Conservation (phyloP, 2,113 vertebrate genomes). For the Loxodonta africana region DNA sequence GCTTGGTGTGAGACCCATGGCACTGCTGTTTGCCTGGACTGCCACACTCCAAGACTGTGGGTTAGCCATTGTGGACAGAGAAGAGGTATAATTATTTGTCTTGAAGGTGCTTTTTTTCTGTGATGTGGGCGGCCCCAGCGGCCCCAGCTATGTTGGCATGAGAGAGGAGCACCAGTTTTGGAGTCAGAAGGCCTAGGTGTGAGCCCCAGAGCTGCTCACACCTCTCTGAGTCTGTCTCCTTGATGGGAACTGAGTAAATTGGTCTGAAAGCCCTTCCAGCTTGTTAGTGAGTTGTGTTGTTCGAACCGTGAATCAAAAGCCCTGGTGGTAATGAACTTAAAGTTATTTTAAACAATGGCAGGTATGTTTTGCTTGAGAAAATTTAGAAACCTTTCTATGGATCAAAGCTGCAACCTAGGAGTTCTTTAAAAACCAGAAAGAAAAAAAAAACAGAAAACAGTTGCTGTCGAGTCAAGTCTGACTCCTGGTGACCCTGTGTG, state of each 20-base stretch:
- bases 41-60: neutral
- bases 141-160: neutral
- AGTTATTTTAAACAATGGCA: neutral
- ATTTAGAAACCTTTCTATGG: conserved; percentile 15
- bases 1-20: neutral
- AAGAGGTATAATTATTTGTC: neutral
- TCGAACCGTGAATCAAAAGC: neutral
- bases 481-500: neutral
- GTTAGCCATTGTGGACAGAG: neutral
- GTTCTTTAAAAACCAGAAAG: neutral
- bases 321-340: neutral
- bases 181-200: neutral
- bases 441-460: too few relatives aligned
- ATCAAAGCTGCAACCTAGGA: neutral
- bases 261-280: neutral
- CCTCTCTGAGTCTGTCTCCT: neutral
- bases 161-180: neutral
- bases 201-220: neutral
- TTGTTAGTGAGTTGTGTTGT: neutral
- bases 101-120: neutral
- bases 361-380: neutral
- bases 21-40: neutral
- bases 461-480: neutral
- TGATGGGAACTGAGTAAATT: neutral
- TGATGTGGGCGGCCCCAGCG: neutral